A percentile compares a stretch with the other conserved stretches of the same genome.
These are phyloP conservation scores for Theretra japonica DNA, from an alignment of 2,888 invertebrate species.

Conservation along the genomic window DNA sequence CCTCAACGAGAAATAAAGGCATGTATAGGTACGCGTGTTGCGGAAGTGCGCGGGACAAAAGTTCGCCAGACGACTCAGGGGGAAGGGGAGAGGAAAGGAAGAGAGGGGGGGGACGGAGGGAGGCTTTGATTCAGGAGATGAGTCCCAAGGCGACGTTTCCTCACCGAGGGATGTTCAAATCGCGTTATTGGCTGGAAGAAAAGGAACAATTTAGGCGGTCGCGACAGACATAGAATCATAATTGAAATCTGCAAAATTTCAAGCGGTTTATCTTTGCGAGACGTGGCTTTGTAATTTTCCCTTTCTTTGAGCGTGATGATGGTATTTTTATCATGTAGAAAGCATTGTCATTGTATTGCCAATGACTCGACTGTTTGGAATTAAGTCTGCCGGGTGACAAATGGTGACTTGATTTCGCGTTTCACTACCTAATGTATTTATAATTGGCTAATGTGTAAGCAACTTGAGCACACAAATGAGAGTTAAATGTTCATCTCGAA, in stretches of 20 bases:
- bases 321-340: conserved; percentile 11
- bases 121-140: conserved; percentile 33
- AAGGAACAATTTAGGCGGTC: conserved; percentile 25
- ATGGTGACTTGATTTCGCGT: conserved; percentile 7
- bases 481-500: background rate
- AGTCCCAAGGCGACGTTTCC: conserved; percentile 47
- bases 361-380: conserved; percentile 9
- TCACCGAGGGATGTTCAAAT: conserved; percentile 40
- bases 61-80: conserved; percentile 39
- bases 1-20: conserved; percentile 18
- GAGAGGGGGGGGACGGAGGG: conserved; percentile 16
- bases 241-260: conserved; percentile 19
- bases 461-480: conserved; percentile 27
- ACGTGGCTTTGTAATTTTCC: conserved; percentile 7
- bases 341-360: conserved; percentile 20
- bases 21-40: conserved; percentile 1
- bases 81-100: conserved; percentile 11
- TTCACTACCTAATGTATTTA: conserved; percentile 25
- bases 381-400: background rate
- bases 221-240: conserved; percentile 24
- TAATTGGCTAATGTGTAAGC: conserved; percentile 13
- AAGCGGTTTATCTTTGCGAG: conserved; percentile 4
- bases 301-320: background rate
- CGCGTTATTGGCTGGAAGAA: conserved; percentile 41
- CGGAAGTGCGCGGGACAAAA: conserved; percentile 57